phyloP scores from a whole-genome alignment of 2,888 invertebrate genomes.

The Sialis lutaria region DNA sequence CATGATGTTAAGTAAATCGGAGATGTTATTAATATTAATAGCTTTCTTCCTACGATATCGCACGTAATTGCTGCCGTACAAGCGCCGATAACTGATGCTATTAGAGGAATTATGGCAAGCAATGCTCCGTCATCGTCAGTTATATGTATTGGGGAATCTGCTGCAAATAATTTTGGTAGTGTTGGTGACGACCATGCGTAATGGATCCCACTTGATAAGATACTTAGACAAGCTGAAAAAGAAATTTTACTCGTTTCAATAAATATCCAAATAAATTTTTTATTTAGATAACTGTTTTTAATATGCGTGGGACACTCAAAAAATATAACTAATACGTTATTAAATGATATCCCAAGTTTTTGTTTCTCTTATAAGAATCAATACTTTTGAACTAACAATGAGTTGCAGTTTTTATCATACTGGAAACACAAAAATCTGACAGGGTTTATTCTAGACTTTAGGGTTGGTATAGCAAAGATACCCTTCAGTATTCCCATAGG shows the following conservation, averaged over 20 bases:
- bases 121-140: conserved; percentile 35
- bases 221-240: conserved; percentile 20
- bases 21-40: conserved; percentile 38
- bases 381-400: too few relatives aligned
- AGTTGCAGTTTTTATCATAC: too few relatives aligned
- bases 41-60: conserved; percentile 47
- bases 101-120: conserved; percentile 44
- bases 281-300: too few relatives aligned
- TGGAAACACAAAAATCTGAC: too few relatives aligned
- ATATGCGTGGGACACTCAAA: too few relatives aligned
- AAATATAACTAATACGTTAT: too few relatives aligned
- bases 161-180: conserved; percentile 28
- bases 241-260: conserved; percentile 1
- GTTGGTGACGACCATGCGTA: conserved; percentile 44
- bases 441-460: too few relatives aligned
- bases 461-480: too few relatives aligned
- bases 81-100: conserved; percentile 44
- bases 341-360: too few relatives aligned
- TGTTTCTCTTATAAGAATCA: too few relatives aligned
- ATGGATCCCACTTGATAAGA: conserved; percentile 22
- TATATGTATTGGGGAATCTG: conserved; percentile 28
- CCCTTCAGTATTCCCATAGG: too few relatives aligned
- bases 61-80: conserved; percentile 41
- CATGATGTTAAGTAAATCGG: conserved; percentile 43
- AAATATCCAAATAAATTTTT: too few relatives aligned